Percentiles rank a stretch among this genome's conserved stretches.
Evolutionary conservation across 1,140 invertebrate species (phyloP).

Genomic region (Drosophila tropicalis): DNA sequence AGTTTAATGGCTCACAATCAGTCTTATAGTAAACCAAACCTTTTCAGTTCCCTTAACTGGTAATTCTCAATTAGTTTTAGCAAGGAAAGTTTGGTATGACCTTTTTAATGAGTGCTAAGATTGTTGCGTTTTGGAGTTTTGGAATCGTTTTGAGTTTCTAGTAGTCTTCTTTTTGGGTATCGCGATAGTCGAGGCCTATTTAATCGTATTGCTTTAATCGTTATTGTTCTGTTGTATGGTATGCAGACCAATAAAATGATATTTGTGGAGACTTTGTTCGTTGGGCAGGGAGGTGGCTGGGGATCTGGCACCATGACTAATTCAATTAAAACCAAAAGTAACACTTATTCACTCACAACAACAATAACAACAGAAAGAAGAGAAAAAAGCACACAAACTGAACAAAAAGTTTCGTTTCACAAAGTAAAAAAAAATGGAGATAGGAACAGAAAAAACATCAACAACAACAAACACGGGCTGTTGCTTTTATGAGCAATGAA

Average conservation of each 20-base stretch:
- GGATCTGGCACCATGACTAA: slow-evolving; percentile 47
- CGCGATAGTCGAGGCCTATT: background rate
- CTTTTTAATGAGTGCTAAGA: no score
- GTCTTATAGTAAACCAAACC: no score
- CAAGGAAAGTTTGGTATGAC: no score
- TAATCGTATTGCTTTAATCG: slow-evolving; percentile 34
- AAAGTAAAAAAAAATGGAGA: background rate
- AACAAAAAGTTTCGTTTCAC: slow-evolving; percentile 1
- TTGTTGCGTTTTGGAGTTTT: no score
- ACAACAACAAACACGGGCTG: slow-evolving; percentile 30
- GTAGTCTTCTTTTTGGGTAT: slow-evolving; percentile 9
- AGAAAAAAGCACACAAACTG: background rate
- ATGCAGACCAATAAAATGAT: slow-evolving; percentile 60
- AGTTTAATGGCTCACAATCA: no score
- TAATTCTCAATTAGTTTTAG: no score
- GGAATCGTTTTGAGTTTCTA: no score
- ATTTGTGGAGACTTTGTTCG: slow-evolving; percentile 14
- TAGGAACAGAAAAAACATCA: slow-evolving; percentile 3
- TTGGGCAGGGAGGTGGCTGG: no score
- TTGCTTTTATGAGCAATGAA: slow-evolving; percentile 75
- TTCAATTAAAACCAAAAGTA: slow-evolving; percentile 76
- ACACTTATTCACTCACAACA: slow-evolving; percentile 47
- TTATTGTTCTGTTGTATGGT: slow-evolving; percentile 43
- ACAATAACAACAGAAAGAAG: background rate
- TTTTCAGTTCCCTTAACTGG: no score